Evolutionary conservation across 2,888 invertebrate genomes (phyloP), one percentile per base, ranked within the genome.

Genomic region (Cheilosia urbana): DNA sequence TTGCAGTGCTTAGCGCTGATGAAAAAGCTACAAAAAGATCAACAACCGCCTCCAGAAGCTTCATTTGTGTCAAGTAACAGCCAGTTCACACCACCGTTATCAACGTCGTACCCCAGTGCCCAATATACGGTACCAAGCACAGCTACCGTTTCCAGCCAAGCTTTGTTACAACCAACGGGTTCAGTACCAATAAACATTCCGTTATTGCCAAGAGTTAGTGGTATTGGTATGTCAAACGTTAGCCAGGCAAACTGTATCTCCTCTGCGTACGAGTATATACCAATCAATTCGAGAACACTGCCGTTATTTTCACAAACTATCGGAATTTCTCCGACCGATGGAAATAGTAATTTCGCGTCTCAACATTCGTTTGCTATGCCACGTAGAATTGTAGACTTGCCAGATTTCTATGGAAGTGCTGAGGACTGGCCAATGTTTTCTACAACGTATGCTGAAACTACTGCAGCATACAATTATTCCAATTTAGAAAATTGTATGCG

Each of bases 351-450:
- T 21, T n/a, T 21, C 21, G 6, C 40, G 15, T 58, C 58, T 11
- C 58, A 60, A 9, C 60, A 60, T 11, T 11, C 45, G 2, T 47
- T 65, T 65, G 30, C 65, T 11, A 34, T 21, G 21, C 49, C 65
- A 4, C 47, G 66, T 4, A 82, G 72, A 27, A 19, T 73, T 49
- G 63, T 65, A 9, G 68, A 57, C 45, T 19, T 68, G 13, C 68
- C 68, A 42, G 68, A 68, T 0, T 68, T 68, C 24, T 4, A 40
- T 19, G 68, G 42, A 1, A 19, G 17, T 15, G 49, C 55, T 4
- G 68, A 68, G 15, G 68, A 68, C 30, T 68, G 68, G 45, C 68
- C 68, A n/a, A 42, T 57, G 55, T 57, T 68, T 40, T 55, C 37
- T 3, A 68, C 68, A 15, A 17, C 69, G 9, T 71, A 58, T 24